phyloP scores from a whole-genome alignment of 2,888 invertebrate species.

The Leptura quadrifasciata region DNA sequence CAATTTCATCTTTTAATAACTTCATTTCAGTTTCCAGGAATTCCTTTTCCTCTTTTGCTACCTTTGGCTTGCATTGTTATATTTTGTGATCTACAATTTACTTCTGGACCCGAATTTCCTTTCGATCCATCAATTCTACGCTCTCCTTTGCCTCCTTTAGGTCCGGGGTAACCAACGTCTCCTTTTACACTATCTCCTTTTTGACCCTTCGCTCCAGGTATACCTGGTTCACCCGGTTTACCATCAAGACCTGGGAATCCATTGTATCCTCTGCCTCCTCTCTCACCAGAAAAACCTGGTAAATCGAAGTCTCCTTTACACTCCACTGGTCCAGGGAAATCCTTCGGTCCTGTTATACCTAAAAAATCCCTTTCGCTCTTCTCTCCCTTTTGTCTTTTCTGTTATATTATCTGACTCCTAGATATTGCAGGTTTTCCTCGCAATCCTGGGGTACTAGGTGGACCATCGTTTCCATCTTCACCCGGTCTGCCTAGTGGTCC shows the following conservation, averaged over 20 bases:
- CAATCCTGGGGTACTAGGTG: conserved; percentile 78
- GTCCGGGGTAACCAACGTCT: conserved; percentile 81
- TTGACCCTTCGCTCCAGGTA: conserved; percentile 79
- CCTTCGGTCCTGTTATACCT: conserved; percentile 75
- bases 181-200: conserved; percentile 86
- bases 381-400: conserved; percentile 77
- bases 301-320: conserved; percentile 81
- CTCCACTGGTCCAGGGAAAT: conserved; percentile 80
- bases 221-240: conserved; percentile 81
- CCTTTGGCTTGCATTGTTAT: conserved; percentile 77
- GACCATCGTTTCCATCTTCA: conserved; percentile 75
- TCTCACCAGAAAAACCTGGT: conserved; percentile 81
- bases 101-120: conserved; percentile 80
- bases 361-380: conserved; percentile 79
- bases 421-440: conserved; percentile 80
- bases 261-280: conserved; percentile 81
- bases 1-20: too few species aligned
- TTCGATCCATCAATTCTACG: conserved; percentile 80
- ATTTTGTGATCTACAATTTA: conserved; percentile 76
- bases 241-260: conserved; percentile 85
- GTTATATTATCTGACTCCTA: conserved; percentile 71
- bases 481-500: conserved; percentile 82
- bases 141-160: conserved; percentile 78
- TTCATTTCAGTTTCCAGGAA: too few species aligned
- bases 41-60: conserved; percentile 78